Evolutionary conservation across 1,140 invertebrate genomes (phyloP).

Genomic region (Bemisia tabaci): DNA sequence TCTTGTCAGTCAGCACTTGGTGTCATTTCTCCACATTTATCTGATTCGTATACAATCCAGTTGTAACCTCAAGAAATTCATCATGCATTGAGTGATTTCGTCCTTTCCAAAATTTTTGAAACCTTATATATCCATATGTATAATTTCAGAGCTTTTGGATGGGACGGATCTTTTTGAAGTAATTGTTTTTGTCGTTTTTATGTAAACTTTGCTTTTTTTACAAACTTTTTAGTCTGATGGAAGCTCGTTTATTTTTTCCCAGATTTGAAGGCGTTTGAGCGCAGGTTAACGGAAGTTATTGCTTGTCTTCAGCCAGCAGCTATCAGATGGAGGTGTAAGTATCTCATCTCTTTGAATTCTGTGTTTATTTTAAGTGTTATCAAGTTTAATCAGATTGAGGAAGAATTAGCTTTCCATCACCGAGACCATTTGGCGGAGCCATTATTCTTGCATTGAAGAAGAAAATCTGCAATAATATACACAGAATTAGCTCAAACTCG

Average conservation of each 20-base stretch:
- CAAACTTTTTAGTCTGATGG: no score
- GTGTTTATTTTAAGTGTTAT: no score
- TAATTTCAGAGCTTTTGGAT: not conserved
- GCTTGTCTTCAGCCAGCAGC: slow-evolving; percentile 81
- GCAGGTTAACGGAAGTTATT: slow-evolving; percentile 91
- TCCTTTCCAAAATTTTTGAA: not conserved
- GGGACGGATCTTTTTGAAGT: no score
- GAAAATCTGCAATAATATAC: no score
- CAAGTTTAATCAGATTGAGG: no score
- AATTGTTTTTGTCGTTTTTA: no score
- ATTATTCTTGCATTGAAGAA: no score
- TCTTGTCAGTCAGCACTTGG: not conserved
- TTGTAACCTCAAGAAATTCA: not conserved
- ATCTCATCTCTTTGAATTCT: slow-evolving; percentile 6
- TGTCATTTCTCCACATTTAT: not conserved
- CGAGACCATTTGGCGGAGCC: no score
- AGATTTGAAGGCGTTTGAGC: slow-evolving; percentile 95
- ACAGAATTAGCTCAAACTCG: no score
- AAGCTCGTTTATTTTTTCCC: slow-evolving; percentile 36
- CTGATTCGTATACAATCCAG: not conserved
- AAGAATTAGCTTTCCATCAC: no score
- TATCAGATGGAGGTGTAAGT: slow-evolving; percentile 80
- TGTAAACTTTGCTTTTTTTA: no score
- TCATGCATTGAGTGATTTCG: not conserved
- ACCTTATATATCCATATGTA: not conserved